phyloP scores from a whole-genome alignment of 2,888 invertebrate genomes.

The Eurois occulta region DNA sequence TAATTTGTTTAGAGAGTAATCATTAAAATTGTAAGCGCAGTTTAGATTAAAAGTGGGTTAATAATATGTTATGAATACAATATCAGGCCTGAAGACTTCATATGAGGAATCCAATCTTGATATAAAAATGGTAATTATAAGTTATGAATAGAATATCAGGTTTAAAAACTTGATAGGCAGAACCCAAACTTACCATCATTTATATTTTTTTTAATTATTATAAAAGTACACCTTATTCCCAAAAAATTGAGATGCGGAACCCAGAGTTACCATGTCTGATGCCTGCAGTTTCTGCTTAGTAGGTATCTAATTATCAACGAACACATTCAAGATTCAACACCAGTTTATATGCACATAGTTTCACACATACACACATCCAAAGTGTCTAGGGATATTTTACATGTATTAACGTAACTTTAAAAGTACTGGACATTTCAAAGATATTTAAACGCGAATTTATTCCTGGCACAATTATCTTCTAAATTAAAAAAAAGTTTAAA shows the following conservation, averaged over 20 bases:
- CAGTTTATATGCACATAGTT: too few species aligned
- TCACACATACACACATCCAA: not conserved
- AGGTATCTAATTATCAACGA: not conserved
- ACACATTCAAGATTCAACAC: not conserved
- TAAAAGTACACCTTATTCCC: not conserved
- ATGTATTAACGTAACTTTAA: too few species aligned
- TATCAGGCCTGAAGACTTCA: not conserved
- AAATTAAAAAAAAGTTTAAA: too few species aligned
- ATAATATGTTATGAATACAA: not conserved
- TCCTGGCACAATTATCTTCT: too few species aligned
- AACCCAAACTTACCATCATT: not conserved
- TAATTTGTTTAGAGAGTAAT: not conserved
- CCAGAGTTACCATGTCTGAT: not conserved
- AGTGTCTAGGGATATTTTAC: too few species aligned
- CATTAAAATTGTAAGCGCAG: not conserved
- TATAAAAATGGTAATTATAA: not conserved
- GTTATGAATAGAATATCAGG: too few species aligned
- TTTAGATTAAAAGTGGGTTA: not conserved
- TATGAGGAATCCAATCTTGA: not conserved
- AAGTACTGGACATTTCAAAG: too few species aligned
- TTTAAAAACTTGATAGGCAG: not conserved
- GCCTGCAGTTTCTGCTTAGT: not conserved
- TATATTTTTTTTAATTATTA: not conserved
- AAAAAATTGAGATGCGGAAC: not conserved
- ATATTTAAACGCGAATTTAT: too few species aligned